These are phyloP conservation scores for Clivina fossor DNA, from an alignment of 2,888 invertebrate species.

Conservation along the genomic window DNA sequence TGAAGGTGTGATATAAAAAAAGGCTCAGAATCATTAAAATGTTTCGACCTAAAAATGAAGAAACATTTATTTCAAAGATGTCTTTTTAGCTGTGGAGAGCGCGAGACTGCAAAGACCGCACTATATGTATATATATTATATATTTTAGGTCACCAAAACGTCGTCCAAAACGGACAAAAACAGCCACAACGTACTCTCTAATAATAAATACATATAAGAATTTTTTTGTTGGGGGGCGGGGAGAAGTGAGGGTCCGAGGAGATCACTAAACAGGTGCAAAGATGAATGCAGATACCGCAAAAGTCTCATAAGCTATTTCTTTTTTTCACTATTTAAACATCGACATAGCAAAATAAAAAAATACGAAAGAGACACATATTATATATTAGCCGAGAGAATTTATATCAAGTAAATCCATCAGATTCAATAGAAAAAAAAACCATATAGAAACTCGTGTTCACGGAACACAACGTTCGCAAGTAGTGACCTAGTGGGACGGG, in stretches of 20 bases:
- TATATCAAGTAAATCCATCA: neutral
- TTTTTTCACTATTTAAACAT: too few species aligned
- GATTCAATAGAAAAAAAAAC: neutral
- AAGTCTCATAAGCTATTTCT: too few species aligned
- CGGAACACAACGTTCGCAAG: constrained; percentile 26
- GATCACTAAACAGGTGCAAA: constrained; percentile 14
- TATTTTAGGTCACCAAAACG: constrained; percentile 31
- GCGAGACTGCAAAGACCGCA: constrained; percentile 33
- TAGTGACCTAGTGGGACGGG: constrained; percentile 5
- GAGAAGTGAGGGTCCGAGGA: too few species aligned
- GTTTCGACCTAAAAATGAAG: constrained; percentile 38
- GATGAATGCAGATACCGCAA: constrained; percentile 25
- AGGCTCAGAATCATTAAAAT: constrained; percentile 35
- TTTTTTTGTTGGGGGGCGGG: too few species aligned
- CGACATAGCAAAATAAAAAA: too few species aligned
- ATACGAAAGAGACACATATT: too few species aligned
- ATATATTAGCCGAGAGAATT: too few species aligned
- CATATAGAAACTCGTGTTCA: constrained; percentile 26
- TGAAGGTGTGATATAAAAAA: constrained; percentile 23
- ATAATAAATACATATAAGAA: constrained; percentile 28
- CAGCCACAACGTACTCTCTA: constrained; percentile 27
- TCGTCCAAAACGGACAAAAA: constrained; percentile 26
- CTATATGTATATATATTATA: too few species aligned
- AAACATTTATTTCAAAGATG: constrained; percentile 39
- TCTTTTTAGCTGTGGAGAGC: constrained; percentile 37